Evolutionary conservation across 2,888 invertebrate genomes (phyloP), one percentile per base, ranked within the genome.

Genomic region (Deilephila elpenor): DNA sequence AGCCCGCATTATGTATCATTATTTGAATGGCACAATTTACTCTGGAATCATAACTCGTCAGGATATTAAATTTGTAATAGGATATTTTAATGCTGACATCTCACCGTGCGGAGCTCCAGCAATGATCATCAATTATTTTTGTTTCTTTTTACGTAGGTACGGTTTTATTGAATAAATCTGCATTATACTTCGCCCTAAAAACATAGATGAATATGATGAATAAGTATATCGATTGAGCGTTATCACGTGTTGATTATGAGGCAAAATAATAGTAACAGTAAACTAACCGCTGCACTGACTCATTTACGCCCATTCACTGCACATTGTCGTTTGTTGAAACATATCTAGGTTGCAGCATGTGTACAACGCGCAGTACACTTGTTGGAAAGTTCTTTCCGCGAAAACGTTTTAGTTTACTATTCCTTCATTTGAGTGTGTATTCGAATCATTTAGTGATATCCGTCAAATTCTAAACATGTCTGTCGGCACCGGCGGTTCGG

Each of bases 1-100:
- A 86, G 79, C 90, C 87, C 87, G 89, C 89, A 93, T 94, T 93
- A 93, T 88, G 90, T 89, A 86, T 92, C 91, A 93, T 93, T 93
- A 93, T 89, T 88, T 86, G 89, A 93, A 93, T 93, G 91, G 91
- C 89, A 92, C 90, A 91, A 92, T 92, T 92, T 92, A 87, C 89
- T 89, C 83, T 74, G 78, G 85, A 90, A 90, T 90, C 89, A 89
- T 90, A 91, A 88, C 88, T 89, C 85, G 84, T 82, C 77, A 80
- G 82, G 86, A 87, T 89, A 91, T 91, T 89, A 91, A 90, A 90
- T 89, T 89, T 85, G 87, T 88, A 90, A 91, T 92, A 89, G 88
- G 84, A 88, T 89, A 88, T 89, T 91, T 90, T 88, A 67, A 85
- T 85, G 81, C 85, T 67, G 51, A 86, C 85, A 87, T 86, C 83